phyloP scores from a whole-genome alignment of 2,797 vertebrate species.

The Acanthiza pusilla region DNA sequence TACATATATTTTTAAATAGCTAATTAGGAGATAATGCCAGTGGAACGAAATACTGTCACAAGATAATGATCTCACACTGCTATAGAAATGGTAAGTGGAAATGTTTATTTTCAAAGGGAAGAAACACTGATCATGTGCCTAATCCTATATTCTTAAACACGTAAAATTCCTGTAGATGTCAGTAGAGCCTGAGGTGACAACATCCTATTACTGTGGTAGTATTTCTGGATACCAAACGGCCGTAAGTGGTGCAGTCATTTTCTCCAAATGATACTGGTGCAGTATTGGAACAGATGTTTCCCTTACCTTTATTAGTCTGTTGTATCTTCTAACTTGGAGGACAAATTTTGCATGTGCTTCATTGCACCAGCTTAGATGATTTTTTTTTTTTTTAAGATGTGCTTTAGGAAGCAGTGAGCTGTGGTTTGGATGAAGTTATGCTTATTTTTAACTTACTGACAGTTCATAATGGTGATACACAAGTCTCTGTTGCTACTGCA shows the following conservation, averaged over 20 bases:
- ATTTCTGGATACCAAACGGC: slow-evolving; percentile 54
- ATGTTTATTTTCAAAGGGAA: slow-evolving; percentile 52
- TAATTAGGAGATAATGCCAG: slow-evolving; percentile 50
- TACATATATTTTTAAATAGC: slow-evolving; percentile 53
- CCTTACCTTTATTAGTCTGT: slow-evolving; percentile 59
- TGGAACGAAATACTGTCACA: slow-evolving; percentile 21
- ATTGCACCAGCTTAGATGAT: neutral
- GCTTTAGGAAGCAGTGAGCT: slow-evolving; percentile 31
- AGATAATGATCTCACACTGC: slow-evolving; percentile 24
- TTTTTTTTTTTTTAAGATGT: neutral
- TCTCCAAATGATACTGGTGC: slow-evolving; percentile 38
- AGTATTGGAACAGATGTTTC: slow-evolving; percentile 50
- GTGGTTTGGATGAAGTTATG: slow-evolving; percentile 33
- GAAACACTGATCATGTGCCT: slow-evolving; percentile 45
- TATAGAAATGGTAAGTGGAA: slow-evolving; percentile 14
- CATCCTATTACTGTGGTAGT: slow-evolving; percentile 31
- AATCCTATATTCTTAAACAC: slow-evolving; percentile 59
- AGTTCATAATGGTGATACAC: neutral
- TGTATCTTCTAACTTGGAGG: slow-evolving; percentile 39
- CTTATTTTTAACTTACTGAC: slow-evolving; percentile 47
- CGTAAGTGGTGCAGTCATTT: slow-evolving; percentile 38
- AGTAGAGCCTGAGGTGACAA: slow-evolving; percentile 50
- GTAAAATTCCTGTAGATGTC: slow-evolving; percentile 50
- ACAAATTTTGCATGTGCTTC: slow-evolving; percentile 36
- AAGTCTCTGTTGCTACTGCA: neutral